Percentiles rank a stretch among this genome's conserved stretches.
phyloP scores from a whole-genome alignment of 2,113 vertebrate species.

The Neofelis nebulosa region DNA sequence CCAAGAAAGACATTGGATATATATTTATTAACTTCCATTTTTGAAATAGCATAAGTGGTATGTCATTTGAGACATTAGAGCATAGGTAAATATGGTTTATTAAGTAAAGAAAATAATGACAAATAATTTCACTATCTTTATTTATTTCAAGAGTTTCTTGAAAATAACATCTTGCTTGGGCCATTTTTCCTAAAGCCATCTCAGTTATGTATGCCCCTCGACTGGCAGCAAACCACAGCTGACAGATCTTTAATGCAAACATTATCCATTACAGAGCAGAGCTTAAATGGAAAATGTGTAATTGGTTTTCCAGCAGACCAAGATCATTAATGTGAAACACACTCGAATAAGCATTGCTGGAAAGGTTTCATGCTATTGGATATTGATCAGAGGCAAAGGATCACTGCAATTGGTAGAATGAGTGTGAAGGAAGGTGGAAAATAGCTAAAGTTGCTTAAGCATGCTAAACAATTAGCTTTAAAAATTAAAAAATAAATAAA shows the following conservation, averaged over 20 bases:
- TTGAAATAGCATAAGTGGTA: neutral
- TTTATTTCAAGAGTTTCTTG: neutral
- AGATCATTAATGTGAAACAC: neutral
- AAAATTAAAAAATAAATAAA: constrained; percentile 1
- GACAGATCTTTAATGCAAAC: neutral
- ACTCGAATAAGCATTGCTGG: neutral
- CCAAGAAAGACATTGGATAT: neutral
- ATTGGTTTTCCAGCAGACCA: neutral
- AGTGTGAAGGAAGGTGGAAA: neutral
- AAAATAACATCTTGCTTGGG: neutral
- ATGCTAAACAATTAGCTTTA: neutral
- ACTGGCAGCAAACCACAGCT: neutral
- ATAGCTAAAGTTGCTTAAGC: neutral
- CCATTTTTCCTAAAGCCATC: neutral
- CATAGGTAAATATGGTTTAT: neutral
- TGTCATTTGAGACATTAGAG: neutral
- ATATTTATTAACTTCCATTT: neutral
- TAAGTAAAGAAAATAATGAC: constrained; percentile 2
- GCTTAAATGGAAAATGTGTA: neutral
- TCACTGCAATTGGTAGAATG: neutral
- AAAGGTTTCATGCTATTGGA: neutral
- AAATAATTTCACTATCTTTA: neutral
- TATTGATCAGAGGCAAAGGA: neutral
- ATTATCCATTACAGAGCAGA: neutral
- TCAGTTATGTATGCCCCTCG: neutral